Evolutionary conservation across 2,888 invertebrate species (phyloP), one percentile per base, ranked within the genome.

Genomic region (Protonemura montana): DNA sequence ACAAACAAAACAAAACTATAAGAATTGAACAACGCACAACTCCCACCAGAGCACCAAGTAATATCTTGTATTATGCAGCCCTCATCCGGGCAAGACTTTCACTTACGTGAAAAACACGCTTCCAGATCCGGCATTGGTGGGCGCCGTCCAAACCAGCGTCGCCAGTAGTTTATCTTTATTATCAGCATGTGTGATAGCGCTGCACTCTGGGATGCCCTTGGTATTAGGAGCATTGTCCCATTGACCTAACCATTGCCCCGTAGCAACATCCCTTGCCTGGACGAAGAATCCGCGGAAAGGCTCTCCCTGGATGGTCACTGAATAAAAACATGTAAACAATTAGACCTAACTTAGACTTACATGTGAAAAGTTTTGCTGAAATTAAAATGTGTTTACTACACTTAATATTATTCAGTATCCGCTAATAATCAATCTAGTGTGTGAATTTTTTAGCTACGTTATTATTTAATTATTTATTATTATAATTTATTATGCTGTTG

Each of bases 61-160:
- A 80, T 21, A n/a, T 80, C 28, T n/a, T 26, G 28, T 80, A 80
- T 80, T 80, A 26, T 16, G 28, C 27, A 10, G 13, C 27, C 27
- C 35, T 10, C 35, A 21, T n/a, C 27, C 29, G 6, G 82, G 5
- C 35, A 35, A 29, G 29, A 80, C 30, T 27, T 84, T 76, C 85
- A 94, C 95, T 95, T 92, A 96, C 96, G 96, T 96, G 90, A 97
- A 97, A 90, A 95, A 96, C 82, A 97, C 96, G 88, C 93, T 93
- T 88, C 96, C 96, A 13, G 91, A 91, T 85, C 89, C 89, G 0
- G 93, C 91, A 89, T 95, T 92, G 1, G 92, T 91, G 0, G 96
- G 96, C 0, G 96, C 95, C 89, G 94, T 93, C 96, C 96, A 97
- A 78, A 95, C 91, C 26, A 97, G 92, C 28, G 94, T 95, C 0